phyloP scores from a whole-genome alignment of 1,140 invertebrate genomes.

The Tenebrio molitor region DNA sequence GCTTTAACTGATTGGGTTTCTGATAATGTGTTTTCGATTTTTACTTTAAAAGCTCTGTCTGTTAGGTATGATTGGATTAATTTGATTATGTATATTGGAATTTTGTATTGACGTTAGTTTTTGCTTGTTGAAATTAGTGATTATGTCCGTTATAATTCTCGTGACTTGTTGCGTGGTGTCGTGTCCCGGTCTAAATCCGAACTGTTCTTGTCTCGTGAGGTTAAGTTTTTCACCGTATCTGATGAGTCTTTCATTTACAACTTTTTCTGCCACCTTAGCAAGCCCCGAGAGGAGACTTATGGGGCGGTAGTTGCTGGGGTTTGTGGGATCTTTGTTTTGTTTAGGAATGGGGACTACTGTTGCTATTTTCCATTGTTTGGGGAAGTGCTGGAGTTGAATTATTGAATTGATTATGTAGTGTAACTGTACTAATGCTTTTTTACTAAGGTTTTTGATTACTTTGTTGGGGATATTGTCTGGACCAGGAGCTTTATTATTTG shows the following conservation, averaged over 20 bases:
- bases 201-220: slow-evolving; percentile 63
- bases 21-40: slow-evolving; percentile 49
- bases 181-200: slow-evolving; percentile 62
- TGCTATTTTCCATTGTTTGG: slow-evolving; percentile 58
- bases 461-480: too few relatives aligned
- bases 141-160: slow-evolving; percentile 62
- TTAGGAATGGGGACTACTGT: slow-evolving; percentile 61
- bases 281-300: slow-evolving; percentile 61
- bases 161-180: slow-evolving; percentile 63
- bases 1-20: slow-evolving; percentile 46
- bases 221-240: slow-evolving; percentile 58
- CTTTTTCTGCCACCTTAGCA: slow-evolving; percentile 62
- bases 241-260: slow-evolving; percentile 45
- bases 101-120: slow-evolving; percentile 44
- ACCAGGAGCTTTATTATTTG: slow-evolving; percentile 54
- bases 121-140: slow-evolving; percentile 56
- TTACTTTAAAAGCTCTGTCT: slow-evolving; percentile 56
- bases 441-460: slow-evolving; percentile 53
- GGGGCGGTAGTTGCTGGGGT: slow-evolving; percentile 59
- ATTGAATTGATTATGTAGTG: slow-evolving; percentile 51
- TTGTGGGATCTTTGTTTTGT: slow-evolving; percentile 56
- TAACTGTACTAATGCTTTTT: slow-evolving; percentile 27
- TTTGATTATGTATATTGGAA: slow-evolving; percentile 51
- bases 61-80: slow-evolving; percentile 56
- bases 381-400: slow-evolving; percentile 54